Percentiles rank a stretch among this genome's conserved stretches.
These are phyloP conservation scores for Machimus rusticus DNA, from an alignment of 2,888 invertebrate genomes.

Conservation along the genomic window DNA sequence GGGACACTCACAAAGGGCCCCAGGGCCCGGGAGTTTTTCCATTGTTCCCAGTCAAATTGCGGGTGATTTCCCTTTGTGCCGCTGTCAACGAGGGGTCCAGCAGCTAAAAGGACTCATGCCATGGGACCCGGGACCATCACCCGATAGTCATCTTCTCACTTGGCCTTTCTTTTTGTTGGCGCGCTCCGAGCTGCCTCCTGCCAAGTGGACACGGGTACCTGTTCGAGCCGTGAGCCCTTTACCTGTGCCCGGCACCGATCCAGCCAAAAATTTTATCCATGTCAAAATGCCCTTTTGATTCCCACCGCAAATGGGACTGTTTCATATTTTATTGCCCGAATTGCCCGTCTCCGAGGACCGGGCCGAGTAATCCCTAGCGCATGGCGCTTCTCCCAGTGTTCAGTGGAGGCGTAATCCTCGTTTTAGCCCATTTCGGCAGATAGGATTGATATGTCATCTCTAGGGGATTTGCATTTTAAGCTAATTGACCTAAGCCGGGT, in stretches of 20 bases:
- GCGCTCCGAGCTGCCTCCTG: background rate
- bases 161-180: background rate
- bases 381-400: conserved; percentile 42
- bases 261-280: background rate
- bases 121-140: background rate
- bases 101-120: conserved; percentile 2
- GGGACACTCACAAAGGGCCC: background rate
- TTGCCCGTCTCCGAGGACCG: background rate
- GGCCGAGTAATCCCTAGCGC: conserved; percentile 41
- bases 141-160: conserved; percentile 31
- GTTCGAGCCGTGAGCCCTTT: background rate
- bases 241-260: background rate
- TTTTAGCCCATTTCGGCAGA: background rate
- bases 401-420: background rate
- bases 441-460: conserved; percentile 44
- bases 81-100: conserved; percentile 31
- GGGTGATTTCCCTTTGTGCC: conserved; percentile 23
- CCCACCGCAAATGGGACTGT: conserved; percentile 18
- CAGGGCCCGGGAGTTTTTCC: background rate
- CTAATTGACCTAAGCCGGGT: conserved; percentile 38
- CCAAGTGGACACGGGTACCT: conserved; percentile 2
- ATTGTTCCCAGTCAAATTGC: conserved; percentile 24
- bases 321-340: conserved; percentile 21
- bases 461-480: conserved; percentile 45
- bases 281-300: conserved; percentile 17